A percentile compares a stretch with the other conserved stretches of the same genome.
Evolutionary conservation across 1,140 invertebrate species (phyloP).

Genomic region (Drosophila micromelanica): DNA sequence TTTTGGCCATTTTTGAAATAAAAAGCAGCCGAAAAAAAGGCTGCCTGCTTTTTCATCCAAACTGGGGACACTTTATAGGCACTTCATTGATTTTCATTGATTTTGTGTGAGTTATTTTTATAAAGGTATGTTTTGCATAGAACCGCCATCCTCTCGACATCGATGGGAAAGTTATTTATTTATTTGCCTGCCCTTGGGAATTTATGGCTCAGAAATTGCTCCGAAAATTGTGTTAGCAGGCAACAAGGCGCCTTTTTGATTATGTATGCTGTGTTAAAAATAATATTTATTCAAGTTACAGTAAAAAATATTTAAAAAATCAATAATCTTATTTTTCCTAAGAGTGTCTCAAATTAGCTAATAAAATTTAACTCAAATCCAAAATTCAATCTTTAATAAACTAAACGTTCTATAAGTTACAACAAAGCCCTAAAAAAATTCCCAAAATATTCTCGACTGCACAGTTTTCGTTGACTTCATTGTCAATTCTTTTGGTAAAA

Average conservation of each 20-base stretch:
- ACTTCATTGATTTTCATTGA: slow-evolving; percentile 78
- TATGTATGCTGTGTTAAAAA: background rate
- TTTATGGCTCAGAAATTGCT: slow-evolving; percentile 18
- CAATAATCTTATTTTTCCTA: too few species aligned
- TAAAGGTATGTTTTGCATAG: slow-evolving; percentile 27
- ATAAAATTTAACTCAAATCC: too few species aligned
- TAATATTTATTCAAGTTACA: background rate
- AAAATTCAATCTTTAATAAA: background rate
- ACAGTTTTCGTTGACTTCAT: slow-evolving; percentile 1
- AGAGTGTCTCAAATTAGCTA: too few species aligned
- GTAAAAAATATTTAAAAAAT: background rate
- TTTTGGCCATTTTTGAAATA: slow-evolving; percentile 37
- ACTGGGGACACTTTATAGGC: slow-evolving; percentile 41
- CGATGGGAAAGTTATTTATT: slow-evolving; percentile 53
- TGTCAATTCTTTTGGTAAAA: slow-evolving; percentile 34
- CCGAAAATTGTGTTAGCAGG: background rate
- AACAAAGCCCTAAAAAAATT: background rate
- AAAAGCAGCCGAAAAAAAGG: slow-evolving; percentile 32
- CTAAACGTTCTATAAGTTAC: background rate
- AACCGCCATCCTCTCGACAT: slow-evolving; percentile 20
- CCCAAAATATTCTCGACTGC: slow-evolving; percentile 11
- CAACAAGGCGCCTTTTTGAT: background rate
- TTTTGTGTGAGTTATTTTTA: slow-evolving; percentile 68
- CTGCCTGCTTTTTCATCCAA: slow-evolving; percentile 4
- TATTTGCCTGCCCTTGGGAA: slow-evolving; percentile 46